These are phyloP conservation scores for Xylota segnis DNA, from an alignment of 2,888 invertebrate species.

Conservation along the genomic window DNA sequence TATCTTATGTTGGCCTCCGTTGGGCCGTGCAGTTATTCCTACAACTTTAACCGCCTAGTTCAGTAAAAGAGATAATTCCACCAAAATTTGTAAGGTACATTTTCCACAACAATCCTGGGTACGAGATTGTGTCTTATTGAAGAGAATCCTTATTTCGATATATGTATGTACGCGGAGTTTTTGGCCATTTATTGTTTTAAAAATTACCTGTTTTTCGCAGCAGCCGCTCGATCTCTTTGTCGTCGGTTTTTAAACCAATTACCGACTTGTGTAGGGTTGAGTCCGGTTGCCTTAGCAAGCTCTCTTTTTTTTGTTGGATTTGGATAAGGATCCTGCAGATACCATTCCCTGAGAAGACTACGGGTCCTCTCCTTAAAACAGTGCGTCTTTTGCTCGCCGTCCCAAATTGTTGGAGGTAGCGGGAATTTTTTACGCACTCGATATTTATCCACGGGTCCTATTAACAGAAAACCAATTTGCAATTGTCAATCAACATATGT, in stretches of 20 bases:
- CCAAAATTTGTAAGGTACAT: too few species aligned
- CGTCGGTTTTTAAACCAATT: slow-evolving; percentile 97
- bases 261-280: slow-evolving; percentile 96
- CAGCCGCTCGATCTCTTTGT: slow-evolving; percentile 94
- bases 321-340: slow-evolving; percentile 98
- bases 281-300: slow-evolving; percentile 94
- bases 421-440: slow-evolving; percentile 97
- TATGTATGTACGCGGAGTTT: too few species aligned
- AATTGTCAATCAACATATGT: slow-evolving; percentile 9
- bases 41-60: too few species aligned
- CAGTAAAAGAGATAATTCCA: too few species aligned
- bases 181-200: not conserved
- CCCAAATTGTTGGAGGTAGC: slow-evolving; percentile 96
- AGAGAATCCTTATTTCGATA: too few species aligned
- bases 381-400: slow-evolving; percentile 98
- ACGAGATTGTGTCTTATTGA: too few species aligned
- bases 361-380: slow-evolving; percentile 98
- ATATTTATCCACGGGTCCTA: slow-evolving; percentile 96
- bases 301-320: slow-evolving; percentile 97
- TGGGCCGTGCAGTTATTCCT: too few species aligned
- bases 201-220: slow-evolving; percentile 97
- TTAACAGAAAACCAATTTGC: slow-evolving; percentile 14
- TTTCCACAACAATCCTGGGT: too few species aligned
- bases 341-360: slow-evolving; percentile 98
- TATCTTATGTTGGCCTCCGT: too few species aligned